Base-by-base conservation (phyloP, 92 coral and sea anemone species). In the Umimayanthus chanpuru region DNA sequence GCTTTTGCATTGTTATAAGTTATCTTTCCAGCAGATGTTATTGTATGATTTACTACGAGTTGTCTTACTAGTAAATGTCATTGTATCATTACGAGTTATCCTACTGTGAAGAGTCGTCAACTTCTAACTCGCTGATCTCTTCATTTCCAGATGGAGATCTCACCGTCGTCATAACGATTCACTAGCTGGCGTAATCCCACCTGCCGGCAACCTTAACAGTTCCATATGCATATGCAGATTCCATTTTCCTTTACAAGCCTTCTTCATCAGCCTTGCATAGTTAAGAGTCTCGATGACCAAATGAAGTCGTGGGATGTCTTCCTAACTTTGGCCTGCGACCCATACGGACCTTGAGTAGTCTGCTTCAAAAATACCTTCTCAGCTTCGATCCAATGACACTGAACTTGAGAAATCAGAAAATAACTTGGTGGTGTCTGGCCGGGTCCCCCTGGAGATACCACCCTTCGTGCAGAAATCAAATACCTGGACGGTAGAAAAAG, bases 61-160 rank as follows among this genome's bases (percentile, higher is more conserved):
- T n/a, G 36, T 32, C 36, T 32, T 32, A 32, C 36, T 2, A 32
- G 36, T 32, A 32, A 32, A 32, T 32, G 36, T 32, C 36, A 32
- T 32, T 32, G 36, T 32, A 0, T 32, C 36, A 32, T 32, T 32
- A 32, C 36, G 36, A 44, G 16, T 53, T 12, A 14, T 53, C 20
- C 4, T 12, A 16, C 28, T 75, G 15, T 75, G 50, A 36, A 21
- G 10, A 36, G 26, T 15, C 39, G 25, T 75, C 58, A 53, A 44
- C 20, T 75, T 39, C 50, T 25, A 75, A 8, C 50, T 36, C 14
- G n/a, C 11, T 36, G 3, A 6, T 75, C 14, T 39, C 5, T 75
- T 36, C 47, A 18, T 75, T n/a, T 39, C 26, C 79, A 75, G 79
- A 75, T 75, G 79, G 79, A 75, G n/a, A 39, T 75, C 23, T 75